A percentile compares a stretch with the other conserved stretches of the same genome.
Conservation (phyloP, 2,888 invertebrate species). For the Cartodere bifasciata region DNA sequence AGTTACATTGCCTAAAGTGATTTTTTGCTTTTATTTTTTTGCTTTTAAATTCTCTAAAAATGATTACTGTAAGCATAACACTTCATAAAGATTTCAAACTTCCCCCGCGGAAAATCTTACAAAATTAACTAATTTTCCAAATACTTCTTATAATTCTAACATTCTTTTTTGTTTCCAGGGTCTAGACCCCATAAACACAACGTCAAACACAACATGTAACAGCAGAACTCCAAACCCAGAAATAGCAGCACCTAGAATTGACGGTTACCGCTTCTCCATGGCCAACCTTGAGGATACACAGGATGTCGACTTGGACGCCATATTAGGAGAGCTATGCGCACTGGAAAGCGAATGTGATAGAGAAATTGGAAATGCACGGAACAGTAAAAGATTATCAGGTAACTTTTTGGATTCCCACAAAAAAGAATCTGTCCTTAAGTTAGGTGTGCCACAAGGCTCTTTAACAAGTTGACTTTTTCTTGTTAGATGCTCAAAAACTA, state of each 20-base stretch:
- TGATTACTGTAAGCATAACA: no score
- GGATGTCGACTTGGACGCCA: slow-evolving; percentile 93
- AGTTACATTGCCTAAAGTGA: no score
- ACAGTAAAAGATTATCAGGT: slow-evolving; percentile 33
- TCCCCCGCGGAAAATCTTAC: no score
- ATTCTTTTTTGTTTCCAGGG: slow-evolving; percentile 46
- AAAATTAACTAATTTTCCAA: no score
- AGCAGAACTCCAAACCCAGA: slow-evolving; percentile 53
- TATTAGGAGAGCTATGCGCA: slow-evolving; percentile 88
- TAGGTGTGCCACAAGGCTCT: no score
- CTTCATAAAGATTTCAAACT: no score
- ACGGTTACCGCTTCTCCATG: slow-evolving; percentile 89
- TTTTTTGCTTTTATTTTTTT: no score
- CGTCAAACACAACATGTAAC: slow-evolving; percentile 40
- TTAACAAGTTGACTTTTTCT: no score
- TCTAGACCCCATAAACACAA: slow-evolving; percentile 47
- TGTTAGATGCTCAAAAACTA: slow-evolving; percentile 29
- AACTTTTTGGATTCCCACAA: slow-evolving; percentile 14
- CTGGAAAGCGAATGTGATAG: slow-evolving; percentile 61
- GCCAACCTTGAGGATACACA: slow-evolving; percentile 92
- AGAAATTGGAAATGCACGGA: slow-evolving; percentile 36
- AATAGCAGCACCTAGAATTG: slow-evolving; percentile 71
- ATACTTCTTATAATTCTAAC: no score
- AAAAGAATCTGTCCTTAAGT: no score
- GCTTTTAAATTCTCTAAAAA: no score